Evolutionary conservation across 2,113 vertebrate genomes (phyloP), one percentile per base, ranked within the genome.

Genomic region (Myocastor coypus): DNA sequence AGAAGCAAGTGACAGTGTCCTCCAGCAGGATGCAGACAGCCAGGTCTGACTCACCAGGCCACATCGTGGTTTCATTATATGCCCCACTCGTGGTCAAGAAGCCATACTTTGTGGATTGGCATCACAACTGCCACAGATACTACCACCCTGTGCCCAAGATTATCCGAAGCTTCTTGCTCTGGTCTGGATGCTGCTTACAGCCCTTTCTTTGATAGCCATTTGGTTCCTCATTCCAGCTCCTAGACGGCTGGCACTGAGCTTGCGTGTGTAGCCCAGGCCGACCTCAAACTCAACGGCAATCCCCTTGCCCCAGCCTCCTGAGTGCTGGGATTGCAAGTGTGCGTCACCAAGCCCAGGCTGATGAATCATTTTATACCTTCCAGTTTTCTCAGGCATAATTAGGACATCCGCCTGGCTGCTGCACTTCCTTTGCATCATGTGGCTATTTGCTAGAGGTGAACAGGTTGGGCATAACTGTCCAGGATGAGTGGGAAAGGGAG

Each of bases 301-400:
- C 34, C 34, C 34, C 34, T 32, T n/a, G 16, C 34, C 66, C 8
- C 66, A 69, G 34, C 34, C 32, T 69, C 16, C 16, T 69, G 32
- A 69, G 34, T 8, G 66, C 66, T 69, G 66, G 6, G 6, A n/a
- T 69, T 69, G n/a, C 34, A 69, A 14, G 7, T 69, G 16, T 69
- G 66, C 32, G n/a, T 6, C 20, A 40, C 16, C 16, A 69, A 16
- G 16, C 22, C 37, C 37, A 4, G 37, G 9, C 34, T 69, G 68
- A 81, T 94, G 82, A 61, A 57, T 88, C 77, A 42, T 50, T 88
- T 85, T 89, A 24, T n/a, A 78, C 14, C 77, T 50, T 59, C 42
- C 52, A 71, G 55, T 90, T 92, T 96, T 80, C 82, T 69, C n/a
- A 93, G 46, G 75, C 37, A 91, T 82, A 91, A 75, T 92, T 94